Evolutionary conservation across 2,113 vertebrate genomes (phyloP).

Genomic region (Platycercus adscitus): DNA sequence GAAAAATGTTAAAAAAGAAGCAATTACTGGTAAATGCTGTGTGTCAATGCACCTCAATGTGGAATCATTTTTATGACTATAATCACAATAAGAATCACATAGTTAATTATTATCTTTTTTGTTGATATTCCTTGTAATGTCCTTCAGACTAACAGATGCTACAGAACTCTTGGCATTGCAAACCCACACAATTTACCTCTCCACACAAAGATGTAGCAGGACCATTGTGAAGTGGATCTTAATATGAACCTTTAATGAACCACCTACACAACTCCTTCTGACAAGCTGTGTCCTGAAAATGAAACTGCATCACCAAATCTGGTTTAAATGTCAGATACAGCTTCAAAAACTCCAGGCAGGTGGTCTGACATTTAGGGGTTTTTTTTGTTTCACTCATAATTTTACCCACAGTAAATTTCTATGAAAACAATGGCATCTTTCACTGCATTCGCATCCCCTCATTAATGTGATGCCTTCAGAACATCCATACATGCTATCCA

Average conservation of each 20-base stretch:
- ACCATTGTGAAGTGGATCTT: background rate
- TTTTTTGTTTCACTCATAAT: background rate
- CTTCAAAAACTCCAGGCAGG: conserved; percentile 9
- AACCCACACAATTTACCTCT: background rate
- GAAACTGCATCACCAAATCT: background rate
- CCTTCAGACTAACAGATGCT: background rate
- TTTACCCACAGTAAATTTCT: background rate
- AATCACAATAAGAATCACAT: background rate
- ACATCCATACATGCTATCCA: background rate
- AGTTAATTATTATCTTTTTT: background rate
- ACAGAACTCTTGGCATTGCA: background rate
- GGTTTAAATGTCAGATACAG: conserved; percentile 26
- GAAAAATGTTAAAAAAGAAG: background rate
- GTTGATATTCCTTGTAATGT: background rate
- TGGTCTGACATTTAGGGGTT: background rate
- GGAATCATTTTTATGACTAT: background rate
- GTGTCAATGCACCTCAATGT: background rate
- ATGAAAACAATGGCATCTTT: background rate
- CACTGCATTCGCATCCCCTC: background rate
- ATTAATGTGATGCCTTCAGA: background rate
- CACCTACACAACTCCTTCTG: background rate
- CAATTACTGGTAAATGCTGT: background rate
- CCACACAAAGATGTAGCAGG: background rate
- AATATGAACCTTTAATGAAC: background rate
- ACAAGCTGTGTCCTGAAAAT: background rate